Conservation (phyloP, 2,113 vertebrate species). For the Synodontis membranacea region DNA sequence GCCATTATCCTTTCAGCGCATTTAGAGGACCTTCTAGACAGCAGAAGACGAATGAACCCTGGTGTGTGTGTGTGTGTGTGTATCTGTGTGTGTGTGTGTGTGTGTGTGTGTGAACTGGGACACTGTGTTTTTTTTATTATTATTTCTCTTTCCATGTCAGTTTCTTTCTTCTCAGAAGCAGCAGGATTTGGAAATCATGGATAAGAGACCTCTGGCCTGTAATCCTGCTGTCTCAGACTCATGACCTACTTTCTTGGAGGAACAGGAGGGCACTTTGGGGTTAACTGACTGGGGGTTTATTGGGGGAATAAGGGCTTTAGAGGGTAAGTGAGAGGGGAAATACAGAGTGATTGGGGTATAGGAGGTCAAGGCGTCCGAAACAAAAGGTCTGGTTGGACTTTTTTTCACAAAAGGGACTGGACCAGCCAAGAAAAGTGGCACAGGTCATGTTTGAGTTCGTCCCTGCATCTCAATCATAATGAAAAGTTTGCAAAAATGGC, state of each 20-base stretch:
- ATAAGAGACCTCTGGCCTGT: constrained; percentile 66
- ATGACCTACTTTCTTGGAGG: constrained; percentile 78
- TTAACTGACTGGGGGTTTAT: not conserved
- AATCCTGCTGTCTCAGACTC: constrained; percentile 76
- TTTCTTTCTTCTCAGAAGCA: constrained; percentile 27
- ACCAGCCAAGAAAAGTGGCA: constrained; percentile 51
- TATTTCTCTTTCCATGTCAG: not conserved
- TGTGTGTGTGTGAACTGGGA: not conserved
- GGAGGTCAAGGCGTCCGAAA: constrained; percentile 46
- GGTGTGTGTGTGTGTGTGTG: not conserved
- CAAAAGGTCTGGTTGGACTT: constrained; percentile 63
- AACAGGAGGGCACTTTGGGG: constrained; percentile 53
- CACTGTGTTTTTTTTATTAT: not conserved
- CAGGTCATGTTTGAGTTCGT: not conserved
- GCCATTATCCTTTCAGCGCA: constrained; percentile 26
- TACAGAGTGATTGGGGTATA: not conserved
- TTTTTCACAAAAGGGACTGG: constrained; percentile 53
- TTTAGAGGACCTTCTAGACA: constrained; percentile 26
- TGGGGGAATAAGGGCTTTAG: not conserved
- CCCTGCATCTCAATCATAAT: not conserved
- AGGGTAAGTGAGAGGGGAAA: constrained; percentile 19
- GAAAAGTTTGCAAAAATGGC: not conserved
- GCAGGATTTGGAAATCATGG: constrained; percentile 61
- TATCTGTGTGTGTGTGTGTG: not conserved
- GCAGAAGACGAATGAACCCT: constrained; percentile 29